Evolutionary conservation across 2,113 vertebrate species (phyloP).

Genomic region (Tapirus terrestris): DNA sequence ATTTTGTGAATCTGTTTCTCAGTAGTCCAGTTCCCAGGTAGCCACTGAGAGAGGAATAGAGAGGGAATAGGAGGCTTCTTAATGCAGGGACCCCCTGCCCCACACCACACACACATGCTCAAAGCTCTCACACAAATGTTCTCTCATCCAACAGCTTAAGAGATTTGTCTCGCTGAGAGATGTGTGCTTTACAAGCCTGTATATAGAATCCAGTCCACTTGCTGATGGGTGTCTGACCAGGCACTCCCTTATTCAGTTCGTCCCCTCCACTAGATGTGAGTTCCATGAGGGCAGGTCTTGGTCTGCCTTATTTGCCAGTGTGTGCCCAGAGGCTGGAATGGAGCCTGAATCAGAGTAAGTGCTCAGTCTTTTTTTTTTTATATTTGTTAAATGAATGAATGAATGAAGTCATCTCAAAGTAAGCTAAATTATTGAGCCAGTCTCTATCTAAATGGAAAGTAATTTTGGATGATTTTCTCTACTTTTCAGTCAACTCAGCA

Average conservation of each 20-base stretch:
- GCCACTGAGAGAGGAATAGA: neutral
- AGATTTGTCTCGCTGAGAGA: neutral
- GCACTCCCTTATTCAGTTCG: neutral
- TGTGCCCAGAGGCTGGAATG: neutral
- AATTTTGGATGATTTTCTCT: conserved; percentile 35
- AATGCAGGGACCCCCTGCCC: rapidly evolving
- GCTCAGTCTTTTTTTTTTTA: neutral
- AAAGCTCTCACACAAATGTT: neutral
- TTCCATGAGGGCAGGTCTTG: neutral
- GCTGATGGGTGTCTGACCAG: neutral
- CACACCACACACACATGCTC: neutral
- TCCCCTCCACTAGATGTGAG: neutral
- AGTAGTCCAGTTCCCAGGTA: neutral
- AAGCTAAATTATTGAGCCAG: conserved; percentile 61
- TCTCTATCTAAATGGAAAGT: conserved; percentile 51
- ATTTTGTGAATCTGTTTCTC: neutral
- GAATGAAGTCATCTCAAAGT: conserved; percentile 40
- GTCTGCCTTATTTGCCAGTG: neutral
- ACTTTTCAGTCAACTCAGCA: conserved; percentile 63
- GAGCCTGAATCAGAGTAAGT: neutral
- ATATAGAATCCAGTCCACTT: neutral
- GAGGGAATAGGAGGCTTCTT: neutral
- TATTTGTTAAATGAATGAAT: conserved; percentile 42
- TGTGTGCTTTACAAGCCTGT: neutral
- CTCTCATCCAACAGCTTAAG: neutral